A percentile compares a stretch with the other conserved stretches of the same genome.
These are phyloP conservation scores for Metallyticus violacea DNA, from an alignment of 2,888 invertebrate genomes.

Conservation along the genomic window DNA sequence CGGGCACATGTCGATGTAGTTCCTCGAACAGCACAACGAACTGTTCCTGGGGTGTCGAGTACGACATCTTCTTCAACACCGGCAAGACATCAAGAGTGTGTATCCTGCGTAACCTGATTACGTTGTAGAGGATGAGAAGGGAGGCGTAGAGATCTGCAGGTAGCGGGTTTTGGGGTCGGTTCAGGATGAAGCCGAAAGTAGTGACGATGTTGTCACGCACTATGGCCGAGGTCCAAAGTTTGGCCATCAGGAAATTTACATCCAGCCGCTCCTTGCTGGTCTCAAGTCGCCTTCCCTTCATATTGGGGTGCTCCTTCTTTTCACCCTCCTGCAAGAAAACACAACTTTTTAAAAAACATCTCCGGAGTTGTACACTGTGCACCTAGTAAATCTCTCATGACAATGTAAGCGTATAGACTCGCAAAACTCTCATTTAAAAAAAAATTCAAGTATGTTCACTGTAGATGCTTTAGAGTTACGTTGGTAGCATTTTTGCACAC, in stretches of 20 bases:
- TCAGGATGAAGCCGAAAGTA: conserved; percentile 37
- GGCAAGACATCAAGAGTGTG: conserved; percentile 36
- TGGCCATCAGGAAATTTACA: background rate
- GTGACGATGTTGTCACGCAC: conserved; percentile 8
- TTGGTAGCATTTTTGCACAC: too few species aligned
- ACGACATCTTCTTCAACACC: conserved; percentile 11
- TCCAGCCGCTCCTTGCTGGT: background rate
- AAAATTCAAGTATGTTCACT: too few species aligned
- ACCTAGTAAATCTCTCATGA: too few species aligned
- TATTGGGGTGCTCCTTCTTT: too few species aligned
- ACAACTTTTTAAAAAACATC: too few species aligned
- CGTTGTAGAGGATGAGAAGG: conserved; percentile 36
- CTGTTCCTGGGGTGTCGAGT: conserved; percentile 3
- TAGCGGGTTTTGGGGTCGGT: conserved; percentile 34
- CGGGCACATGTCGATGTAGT: conserved; percentile 31
- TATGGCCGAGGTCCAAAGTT: conserved; percentile 5
- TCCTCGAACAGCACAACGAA: conserved; percentile 30
- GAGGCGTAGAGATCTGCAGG: conserved; percentile 34
- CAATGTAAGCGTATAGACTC: too few species aligned
- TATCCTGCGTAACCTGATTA: conserved; percentile 36
- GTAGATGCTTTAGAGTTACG: too few species aligned
- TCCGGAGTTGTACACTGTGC: too few species aligned
- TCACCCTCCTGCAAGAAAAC: too few species aligned
- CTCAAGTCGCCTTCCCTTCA: background rate
- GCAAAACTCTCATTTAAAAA: too few species aligned